A percentile compares a stretch with the other conserved stretches of the same genome.
Conservation (phyloP, 2,888 invertebrate genomes). For the Drosophila robusta region DNA sequence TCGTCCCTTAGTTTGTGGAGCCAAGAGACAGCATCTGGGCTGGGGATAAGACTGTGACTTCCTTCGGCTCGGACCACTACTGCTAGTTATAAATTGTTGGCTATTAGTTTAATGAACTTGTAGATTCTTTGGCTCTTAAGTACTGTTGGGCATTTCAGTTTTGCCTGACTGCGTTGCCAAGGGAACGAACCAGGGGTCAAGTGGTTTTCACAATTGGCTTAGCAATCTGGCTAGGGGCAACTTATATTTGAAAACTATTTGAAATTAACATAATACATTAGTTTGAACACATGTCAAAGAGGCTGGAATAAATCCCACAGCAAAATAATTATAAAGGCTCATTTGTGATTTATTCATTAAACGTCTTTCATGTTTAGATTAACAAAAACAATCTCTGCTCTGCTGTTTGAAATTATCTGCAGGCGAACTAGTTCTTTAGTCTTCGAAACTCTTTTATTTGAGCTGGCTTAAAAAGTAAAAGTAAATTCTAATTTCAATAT, state of each 20-base stretch:
- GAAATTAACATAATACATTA: constrained; percentile 7
- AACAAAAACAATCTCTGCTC: too few species aligned
- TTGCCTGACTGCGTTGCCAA: constrained; percentile 21
- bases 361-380: too few species aligned
- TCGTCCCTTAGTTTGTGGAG: constrained; percentile 21
- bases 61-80: constrained; percentile 20
- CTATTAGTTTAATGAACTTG: constrained; percentile 81
- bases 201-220: constrained; percentile 39
- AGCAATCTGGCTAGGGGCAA: constrained; percentile 1
- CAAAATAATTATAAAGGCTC: not conserved
- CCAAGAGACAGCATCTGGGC: not conserved
- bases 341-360: too few species aligned
- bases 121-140: constrained; percentile 57
- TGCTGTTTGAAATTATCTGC: too few species aligned
- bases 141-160: constrained; percentile 46
- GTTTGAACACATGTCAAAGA: not conserved
- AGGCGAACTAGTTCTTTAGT: too few species aligned
- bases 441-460: too few species aligned
- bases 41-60: constrained; percentile 6
- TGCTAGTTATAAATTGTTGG: constrained; percentile 76
- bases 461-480: too few species aligned
- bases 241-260: constrained; percentile 19
- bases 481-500: too few species aligned
- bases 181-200: constrained; percentile 26
- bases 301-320: not conserved